Evolutionary conservation across 1,140 invertebrate genomes (phyloP).

Genomic region (Drosophila albomicans): DNA sequence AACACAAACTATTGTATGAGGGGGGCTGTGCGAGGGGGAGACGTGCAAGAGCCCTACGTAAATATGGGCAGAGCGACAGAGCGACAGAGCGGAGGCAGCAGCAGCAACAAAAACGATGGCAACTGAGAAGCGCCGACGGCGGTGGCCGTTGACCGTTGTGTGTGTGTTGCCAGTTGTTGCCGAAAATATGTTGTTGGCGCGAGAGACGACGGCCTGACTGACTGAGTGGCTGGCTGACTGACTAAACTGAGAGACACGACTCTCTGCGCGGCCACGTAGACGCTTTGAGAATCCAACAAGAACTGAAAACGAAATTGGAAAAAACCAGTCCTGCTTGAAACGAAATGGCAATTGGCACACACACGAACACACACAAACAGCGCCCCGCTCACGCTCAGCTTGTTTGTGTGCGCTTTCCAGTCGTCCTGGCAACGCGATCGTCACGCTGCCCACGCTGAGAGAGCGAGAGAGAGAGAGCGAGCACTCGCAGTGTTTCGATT

Average conservation of each 20-base stretch:
- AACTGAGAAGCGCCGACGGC: slow-evolving; percentile 44
- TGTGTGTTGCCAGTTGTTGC: slow-evolving; percentile 19
- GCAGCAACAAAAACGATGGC: slow-evolving; percentile 26
- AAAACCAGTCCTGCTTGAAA: slow-evolving; percentile 81
- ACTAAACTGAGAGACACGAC: slow-evolving; percentile 28
- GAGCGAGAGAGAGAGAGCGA: slow-evolving; percentile 32
- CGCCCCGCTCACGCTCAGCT: background rate
- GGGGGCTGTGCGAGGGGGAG: background rate
- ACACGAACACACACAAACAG: background rate
- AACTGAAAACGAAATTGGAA: slow-evolving; percentile 80
- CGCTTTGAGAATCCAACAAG: slow-evolving; percentile 83
- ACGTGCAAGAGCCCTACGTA: background rate
- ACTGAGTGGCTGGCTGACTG: slow-evolving; percentile 25
- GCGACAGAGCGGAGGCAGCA: slow-evolving; percentile 3
- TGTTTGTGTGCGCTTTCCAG: slow-evolving; percentile 56
- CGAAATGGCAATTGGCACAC: slow-evolving; percentile 45
- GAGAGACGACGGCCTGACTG: slow-evolving; percentile 19
- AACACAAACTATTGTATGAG: slow-evolving; percentile 29
- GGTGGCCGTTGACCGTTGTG: slow-evolving; percentile 25
- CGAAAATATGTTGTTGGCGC: slow-evolving; percentile 36
- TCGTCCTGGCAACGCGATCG: slow-evolving; percentile 78
- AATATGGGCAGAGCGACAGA: background rate
- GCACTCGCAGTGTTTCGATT: slow-evolving; percentile 35
- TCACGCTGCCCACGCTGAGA: slow-evolving; percentile 16
- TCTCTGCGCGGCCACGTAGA: slow-evolving; percentile 66